Evolutionary conservation across 2,797 vertebrate species (phyloP).

Genomic region (Macroramphosus scolopax): DNA sequence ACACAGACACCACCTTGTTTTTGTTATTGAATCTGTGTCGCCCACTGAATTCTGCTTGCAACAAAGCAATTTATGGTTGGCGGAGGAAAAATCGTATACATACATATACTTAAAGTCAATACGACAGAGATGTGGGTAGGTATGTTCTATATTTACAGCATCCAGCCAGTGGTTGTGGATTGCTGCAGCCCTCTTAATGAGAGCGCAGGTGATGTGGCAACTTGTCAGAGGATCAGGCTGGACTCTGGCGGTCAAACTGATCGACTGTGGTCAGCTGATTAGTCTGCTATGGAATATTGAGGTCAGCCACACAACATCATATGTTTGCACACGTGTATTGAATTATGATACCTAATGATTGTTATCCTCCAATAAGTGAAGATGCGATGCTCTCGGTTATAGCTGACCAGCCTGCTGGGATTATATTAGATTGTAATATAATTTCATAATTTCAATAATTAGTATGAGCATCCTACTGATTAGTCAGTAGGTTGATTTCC

Average conservation of each 20-base stretch:
- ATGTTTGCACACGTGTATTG: no score
- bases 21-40: constrained; percentile 33
- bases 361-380: no score
- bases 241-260: constrained; percentile 13
- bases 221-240: constrained; percentile 13
- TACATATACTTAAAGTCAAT: no score
- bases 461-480: not conserved
- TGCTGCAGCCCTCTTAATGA: constrained; percentile 33
- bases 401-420: no score
- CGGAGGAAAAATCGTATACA: no score
- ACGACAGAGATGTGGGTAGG: no score
- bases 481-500: no score
- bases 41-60: not conserved
- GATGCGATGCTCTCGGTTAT: not conserved
- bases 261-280: constrained; percentile 17
- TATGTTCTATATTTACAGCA: no score
- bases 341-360: not conserved
- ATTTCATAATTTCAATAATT: constrained; percentile 5
- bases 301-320: no score
- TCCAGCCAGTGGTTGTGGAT: constrained; percentile 25
- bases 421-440: not conserved
- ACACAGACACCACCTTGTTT: constrained; percentile 45
- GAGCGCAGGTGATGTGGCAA: constrained; percentile 29
- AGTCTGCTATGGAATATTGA: constrained; percentile 23
- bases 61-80: no score